Percentiles rank a stretch among this genome's conserved stretches.
phyloP scores from a whole-genome alignment of 2,113 vertebrate genomes.

The Elaphurus davidianus region DNA sequence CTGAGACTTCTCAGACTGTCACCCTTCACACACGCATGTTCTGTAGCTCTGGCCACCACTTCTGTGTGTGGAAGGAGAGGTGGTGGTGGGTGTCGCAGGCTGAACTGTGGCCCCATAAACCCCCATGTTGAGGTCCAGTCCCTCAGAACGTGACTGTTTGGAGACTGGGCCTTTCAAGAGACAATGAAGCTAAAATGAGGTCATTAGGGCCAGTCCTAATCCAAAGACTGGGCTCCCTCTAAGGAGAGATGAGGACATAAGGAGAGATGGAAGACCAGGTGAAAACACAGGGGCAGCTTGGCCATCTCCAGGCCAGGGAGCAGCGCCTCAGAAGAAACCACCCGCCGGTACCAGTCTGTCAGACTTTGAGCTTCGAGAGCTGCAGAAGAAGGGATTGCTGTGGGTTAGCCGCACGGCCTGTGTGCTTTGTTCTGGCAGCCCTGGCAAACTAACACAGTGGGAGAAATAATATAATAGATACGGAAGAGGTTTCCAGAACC shows the following conservation, averaged over 20 bases:
- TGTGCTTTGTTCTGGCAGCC: neutral
- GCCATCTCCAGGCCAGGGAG: neutral
- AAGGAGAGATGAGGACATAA: neutral
- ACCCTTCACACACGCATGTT: neutral
- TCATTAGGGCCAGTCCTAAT: neutral
- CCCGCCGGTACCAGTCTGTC: rapidly evolving
- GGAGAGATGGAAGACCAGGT: neutral
- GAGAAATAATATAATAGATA: neutral
- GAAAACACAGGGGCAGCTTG: neutral
- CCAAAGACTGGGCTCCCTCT: neutral
- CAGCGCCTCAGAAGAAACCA: neutral
- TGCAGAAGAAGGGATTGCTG: neutral
- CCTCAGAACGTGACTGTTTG: neutral
- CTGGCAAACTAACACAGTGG: neutral
- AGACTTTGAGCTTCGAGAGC: neutral
- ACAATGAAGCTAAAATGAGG: neutral
- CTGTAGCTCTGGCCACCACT: neutral
- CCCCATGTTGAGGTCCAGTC: neutral
- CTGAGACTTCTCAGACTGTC: too few species aligned
- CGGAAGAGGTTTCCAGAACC: neutral
- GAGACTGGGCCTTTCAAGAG: neutral
- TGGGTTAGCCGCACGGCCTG: neutral
- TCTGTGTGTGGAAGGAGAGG: neutral
- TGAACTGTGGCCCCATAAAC: neutral
- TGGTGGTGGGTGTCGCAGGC: rapidly evolving